These are phyloP conservation scores for Panthera leo DNA, from an alignment of 2,113 vertebrate species.

Conservation along the genomic window DNA sequence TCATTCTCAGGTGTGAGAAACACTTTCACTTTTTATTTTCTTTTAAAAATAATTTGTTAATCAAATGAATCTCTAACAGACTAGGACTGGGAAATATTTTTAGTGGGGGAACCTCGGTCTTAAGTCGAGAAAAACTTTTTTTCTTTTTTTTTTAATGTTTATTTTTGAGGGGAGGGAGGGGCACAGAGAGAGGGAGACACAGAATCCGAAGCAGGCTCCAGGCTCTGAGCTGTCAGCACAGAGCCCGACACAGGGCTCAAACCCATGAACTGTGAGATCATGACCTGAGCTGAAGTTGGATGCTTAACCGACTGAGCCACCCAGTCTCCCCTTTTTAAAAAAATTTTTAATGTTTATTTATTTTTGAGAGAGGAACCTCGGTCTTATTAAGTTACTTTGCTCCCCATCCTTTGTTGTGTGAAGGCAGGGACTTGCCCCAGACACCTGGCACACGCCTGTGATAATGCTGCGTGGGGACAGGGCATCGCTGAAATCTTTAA, in stretches of 20 bases:
- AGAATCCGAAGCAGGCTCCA: too few species aligned
- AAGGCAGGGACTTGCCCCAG: background rate
- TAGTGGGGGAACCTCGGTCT: background rate
- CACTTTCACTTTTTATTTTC: background rate
- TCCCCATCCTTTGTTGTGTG: background rate
- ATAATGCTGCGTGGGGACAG: background rate
- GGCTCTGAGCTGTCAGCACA: too few species aligned
- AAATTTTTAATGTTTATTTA: too few species aligned
- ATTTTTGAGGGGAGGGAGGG: too few species aligned
- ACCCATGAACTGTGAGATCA: too few species aligned
- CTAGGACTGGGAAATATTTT: background rate
- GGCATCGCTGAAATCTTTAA: accelerated
- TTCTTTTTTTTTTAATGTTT: too few species aligned
- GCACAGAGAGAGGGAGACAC: too few species aligned
- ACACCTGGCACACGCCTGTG: background rate
- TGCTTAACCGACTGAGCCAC: too few species aligned
- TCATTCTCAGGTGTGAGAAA: background rate
- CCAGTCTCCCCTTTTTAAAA: too few species aligned
- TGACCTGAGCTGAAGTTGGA: too few species aligned
- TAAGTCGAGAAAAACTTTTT: background rate
- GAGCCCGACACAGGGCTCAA: too few species aligned
- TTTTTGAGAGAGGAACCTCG: background rate
- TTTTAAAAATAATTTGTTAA: background rate
- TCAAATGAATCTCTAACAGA: background rate
- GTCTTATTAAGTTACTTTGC: background rate